phyloP scores from a whole-genome alignment of 2,888 invertebrate species.

The Sinohyriopsis cumingii region DNA sequence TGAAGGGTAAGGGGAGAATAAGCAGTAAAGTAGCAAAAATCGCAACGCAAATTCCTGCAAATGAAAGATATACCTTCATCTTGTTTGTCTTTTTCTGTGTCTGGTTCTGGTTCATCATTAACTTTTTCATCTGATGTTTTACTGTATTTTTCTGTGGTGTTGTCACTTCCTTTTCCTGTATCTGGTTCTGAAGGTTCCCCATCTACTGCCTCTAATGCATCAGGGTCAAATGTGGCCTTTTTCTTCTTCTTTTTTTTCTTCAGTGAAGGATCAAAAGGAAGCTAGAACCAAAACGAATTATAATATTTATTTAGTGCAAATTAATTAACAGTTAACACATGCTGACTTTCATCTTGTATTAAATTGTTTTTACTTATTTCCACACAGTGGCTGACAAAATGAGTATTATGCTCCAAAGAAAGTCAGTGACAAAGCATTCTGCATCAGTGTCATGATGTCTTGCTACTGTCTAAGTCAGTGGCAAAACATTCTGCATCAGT shows the following conservation, averaged over 20 bases:
- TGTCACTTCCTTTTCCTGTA: slow-evolving; percentile 30
- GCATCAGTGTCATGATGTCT: no score
- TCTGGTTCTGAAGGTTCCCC: slow-evolving; percentile 36
- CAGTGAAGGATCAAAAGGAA: slow-evolving; percentile 86
- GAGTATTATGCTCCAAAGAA: no score
- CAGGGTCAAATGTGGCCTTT: slow-evolving; percentile 94
- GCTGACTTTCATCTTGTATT: no score
- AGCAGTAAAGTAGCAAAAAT: no score
- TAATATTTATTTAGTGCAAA: background rate
- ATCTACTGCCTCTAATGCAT: slow-evolving; percentile 70
- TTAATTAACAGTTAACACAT: no score
- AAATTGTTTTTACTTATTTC: no score
- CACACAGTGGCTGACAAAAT: no score
- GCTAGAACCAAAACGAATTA: slow-evolving; percentile 73
- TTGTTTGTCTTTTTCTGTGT: slow-evolving; percentile 24
- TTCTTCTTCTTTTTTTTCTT: slow-evolving; percentile 96
- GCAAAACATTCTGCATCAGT: no score
- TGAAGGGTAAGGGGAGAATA: no score
- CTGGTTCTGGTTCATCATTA: slow-evolving; percentile 2
- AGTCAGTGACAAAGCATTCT: no score
- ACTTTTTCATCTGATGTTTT: no score
- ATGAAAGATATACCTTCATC: slow-evolving; percentile 62
- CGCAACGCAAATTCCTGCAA: slow-evolving; percentile 75
- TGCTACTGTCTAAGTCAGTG: no score
- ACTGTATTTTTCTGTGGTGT: slow-evolving; percentile 25